Conservation (phyloP, 2,888 invertebrate genomes). For the Tipula vernalis region DNA sequence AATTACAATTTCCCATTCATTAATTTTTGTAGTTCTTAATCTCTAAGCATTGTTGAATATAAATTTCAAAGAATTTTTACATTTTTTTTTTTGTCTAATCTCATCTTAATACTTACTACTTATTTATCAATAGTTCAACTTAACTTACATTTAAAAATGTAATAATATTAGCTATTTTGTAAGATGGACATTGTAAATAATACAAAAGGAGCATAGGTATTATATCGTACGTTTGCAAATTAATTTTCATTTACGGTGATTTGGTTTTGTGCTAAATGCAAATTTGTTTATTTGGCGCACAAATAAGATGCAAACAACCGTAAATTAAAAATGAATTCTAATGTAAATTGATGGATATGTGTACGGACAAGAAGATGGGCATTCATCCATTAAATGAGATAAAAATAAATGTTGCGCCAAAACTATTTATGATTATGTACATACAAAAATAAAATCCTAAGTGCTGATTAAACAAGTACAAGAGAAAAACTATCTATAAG, state of each 20-base stretch:
- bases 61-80: background rate
- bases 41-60: background rate
- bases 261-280: background rate
- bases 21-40: background rate
- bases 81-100: background rate
- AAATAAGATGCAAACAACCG: background rate
- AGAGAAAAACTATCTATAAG: background rate
- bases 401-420: background rate
- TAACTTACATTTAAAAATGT: background rate
- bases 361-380: background rate
- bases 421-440: background rate
- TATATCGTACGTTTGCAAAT: background rate
- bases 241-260: background rate
- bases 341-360: background rate
- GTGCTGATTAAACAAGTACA: background rate
- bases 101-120: background rate
- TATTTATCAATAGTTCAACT: background rate
- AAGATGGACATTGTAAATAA: background rate
- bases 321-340: background rate
- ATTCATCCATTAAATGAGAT: background rate
- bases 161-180: background rate
- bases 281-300: background rate
- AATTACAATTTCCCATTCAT: background rate
- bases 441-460: background rate
- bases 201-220: background rate